Percentiles rank a stretch among this genome's conserved stretches.
phyloP scores from a whole-genome alignment of 1,140 invertebrate species.

The Heliconius eleuchia region DNA sequence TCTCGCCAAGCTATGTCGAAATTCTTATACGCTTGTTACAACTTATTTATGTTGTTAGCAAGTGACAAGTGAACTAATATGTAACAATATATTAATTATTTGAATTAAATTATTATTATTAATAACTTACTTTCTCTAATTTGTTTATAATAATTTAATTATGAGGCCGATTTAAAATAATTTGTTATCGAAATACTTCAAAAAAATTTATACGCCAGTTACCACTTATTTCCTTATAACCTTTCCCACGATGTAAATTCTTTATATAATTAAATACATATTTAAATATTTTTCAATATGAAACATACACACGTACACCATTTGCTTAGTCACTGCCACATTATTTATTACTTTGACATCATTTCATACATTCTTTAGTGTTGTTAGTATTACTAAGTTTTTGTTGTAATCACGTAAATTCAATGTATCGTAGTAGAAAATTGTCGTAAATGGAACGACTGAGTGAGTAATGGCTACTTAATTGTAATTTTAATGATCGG shows the following conservation, averaged over 20 bases:
- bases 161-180: no score
- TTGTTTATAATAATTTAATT: no score
- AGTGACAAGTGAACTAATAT: background rate
- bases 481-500: background rate
- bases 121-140: no score
- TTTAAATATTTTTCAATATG: background rate
- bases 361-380: constrained; percentile 14
- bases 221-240: background rate
- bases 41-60: no score
- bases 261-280: background rate
- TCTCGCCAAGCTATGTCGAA: no score
- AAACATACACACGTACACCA: background rate
- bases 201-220: no score
- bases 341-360: constrained; percentile 19
- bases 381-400: constrained; percentile 4
- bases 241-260: background rate
- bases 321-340: background rate
- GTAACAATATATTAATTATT: no score
- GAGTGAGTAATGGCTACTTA: constrained; percentile 5
- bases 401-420: constrained; percentile 1
- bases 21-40: no score
- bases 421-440: background rate
- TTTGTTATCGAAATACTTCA: no score
- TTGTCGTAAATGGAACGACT: background rate
- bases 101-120: no score